These are phyloP conservation scores for Drosophila borealis DNA, from an alignment of 2,888 invertebrate species.

Conservation along the genomic window DNA sequence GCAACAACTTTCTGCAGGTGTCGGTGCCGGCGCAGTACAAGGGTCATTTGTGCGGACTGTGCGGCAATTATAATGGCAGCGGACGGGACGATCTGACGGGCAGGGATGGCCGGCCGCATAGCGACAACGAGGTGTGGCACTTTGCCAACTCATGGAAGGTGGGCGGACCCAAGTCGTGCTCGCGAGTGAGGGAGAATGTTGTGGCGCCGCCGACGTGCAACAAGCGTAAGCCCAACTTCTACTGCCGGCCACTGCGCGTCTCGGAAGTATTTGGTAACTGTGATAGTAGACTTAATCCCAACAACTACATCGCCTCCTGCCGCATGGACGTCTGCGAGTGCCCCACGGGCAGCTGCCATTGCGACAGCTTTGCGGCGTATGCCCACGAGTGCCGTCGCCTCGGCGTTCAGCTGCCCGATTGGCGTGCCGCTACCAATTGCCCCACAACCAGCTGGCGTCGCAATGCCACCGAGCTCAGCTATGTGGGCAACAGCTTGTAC, in stretches of 20 bases:
- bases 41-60: constrained; percentile 93
- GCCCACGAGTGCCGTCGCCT: constrained; percentile 93
- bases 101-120: constrained; percentile 88
- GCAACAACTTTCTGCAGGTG: constrained; percentile 96
- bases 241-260: constrained; percentile 86
- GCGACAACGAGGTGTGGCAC: constrained; percentile 87
- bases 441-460: constrained; percentile 83
- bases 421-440: constrained; percentile 90
- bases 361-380: constrained; percentile 95
- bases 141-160: constrained; percentile 97
- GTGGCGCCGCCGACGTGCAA: constrained; percentile 86
- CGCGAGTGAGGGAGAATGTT: constrained; percentile 86
- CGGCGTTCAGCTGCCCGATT: constrained; percentile 90
- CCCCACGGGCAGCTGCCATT: constrained; percentile 91
- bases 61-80: constrained; percentile 96
- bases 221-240: constrained; percentile 85
- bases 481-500: constrained; percentile 59
- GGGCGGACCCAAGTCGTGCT: constrained; percentile 91
- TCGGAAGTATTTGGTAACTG: constrained; percentile 90
- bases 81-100: constrained; percentile 93
- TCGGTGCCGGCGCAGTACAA: constrained; percentile 90
- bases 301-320: constrained; percentile 94
- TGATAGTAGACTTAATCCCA: constrained; percentile 91
- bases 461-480: constrained; percentile 66
- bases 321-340: constrained; percentile 95